Evolutionary conservation across 2,888 invertebrate species (phyloP), one percentile per base, ranked within the genome.

Genomic region (Lasioglossum lativentre): DNA sequence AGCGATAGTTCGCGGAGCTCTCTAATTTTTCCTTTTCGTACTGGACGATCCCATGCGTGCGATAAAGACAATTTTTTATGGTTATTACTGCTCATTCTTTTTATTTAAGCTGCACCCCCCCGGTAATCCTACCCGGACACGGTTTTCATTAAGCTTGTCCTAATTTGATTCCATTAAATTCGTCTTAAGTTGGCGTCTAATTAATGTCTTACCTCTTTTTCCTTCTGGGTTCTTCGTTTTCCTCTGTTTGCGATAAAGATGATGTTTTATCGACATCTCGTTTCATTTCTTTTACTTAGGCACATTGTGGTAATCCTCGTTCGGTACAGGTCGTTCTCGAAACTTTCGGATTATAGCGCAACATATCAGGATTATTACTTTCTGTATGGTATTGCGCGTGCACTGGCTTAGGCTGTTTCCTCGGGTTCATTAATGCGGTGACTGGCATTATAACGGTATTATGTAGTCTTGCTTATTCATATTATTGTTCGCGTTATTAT

Each of bases 91-190:
- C 6, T 16, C 14, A 8, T 30, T 8, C 30, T 16, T 63, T 63
- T 63, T 56, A 56, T 56, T 56, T 56, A n/a, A 56, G 56, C 56
- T 1, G n/a, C 56, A n/a, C 4, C 4, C 12, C n/a, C n/a, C 12
- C n/a, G n/a, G 56, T 56, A 56, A 56, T 56, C n/a, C n/a, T 56
- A 4, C 10, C 2, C 56, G 56, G n/a, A 3, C n/a, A n/a, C n/a
- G 56, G 4, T 4, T 52, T 23, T 23, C 16, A 59, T 59, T 27
- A 59, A 59, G 16, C 14, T 59, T 16, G 59, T 59, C 59, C 27
- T 30, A 63, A 63, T 63, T 63, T 63, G 30, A 30, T 16, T 63
- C 27, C 63, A 30, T 63, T 63, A 63, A 63, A 63, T 63, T 63
- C 30, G 63, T 63, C 19, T 30, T 63, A 63, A 30, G 63, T 30